Evolutionary conservation across 2,888 invertebrate species (phyloP).

Genomic region (Pilophorus perplexus): DNA sequence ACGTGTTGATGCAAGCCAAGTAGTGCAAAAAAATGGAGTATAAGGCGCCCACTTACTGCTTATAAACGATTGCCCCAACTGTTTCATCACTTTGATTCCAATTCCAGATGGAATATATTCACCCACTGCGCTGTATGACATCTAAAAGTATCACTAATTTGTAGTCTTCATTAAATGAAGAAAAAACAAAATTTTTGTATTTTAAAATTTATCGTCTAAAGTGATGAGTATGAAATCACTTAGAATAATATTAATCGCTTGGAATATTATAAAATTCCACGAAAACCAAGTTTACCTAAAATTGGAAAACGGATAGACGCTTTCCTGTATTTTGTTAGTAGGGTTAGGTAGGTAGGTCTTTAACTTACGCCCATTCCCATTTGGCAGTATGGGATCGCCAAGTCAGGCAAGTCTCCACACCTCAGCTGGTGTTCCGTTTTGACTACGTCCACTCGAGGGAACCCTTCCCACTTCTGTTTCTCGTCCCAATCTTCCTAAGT

Average conservation of each 20-base stretch:
- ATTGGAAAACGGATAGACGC: too few species aligned
- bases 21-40: too few species aligned
- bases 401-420: constrained; percentile 40
- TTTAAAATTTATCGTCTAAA: not conserved
- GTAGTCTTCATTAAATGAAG: too few species aligned
- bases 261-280: too few species aligned
- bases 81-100: constrained; percentile 37
- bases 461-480: constrained; percentile 43
- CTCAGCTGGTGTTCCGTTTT: constrained; percentile 40
- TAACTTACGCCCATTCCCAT: constrained; percentile 44
- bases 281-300: too few species aligned
- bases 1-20: too few species aligned
- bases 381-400: constrained; percentile 41
- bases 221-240: not conserved
- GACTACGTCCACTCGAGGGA: constrained; percentile 31
- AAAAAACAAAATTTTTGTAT: not conserved
- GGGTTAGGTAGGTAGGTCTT: too few species aligned
- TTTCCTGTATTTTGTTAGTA: too few species aligned
- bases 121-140: constrained; percentile 35
- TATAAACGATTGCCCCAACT: constrained; percentile 12
- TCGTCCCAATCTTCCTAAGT: constrained; percentile 41
- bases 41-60: constrained; percentile 26
- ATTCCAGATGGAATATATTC: constrained; percentile 42
- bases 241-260: too few species aligned
- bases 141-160: too few species aligned